Evolutionary conservation across 35 echinoderm and acorn worm genomes (phyloP).

Genomic region (Apostichopus parvimensis): DNA sequence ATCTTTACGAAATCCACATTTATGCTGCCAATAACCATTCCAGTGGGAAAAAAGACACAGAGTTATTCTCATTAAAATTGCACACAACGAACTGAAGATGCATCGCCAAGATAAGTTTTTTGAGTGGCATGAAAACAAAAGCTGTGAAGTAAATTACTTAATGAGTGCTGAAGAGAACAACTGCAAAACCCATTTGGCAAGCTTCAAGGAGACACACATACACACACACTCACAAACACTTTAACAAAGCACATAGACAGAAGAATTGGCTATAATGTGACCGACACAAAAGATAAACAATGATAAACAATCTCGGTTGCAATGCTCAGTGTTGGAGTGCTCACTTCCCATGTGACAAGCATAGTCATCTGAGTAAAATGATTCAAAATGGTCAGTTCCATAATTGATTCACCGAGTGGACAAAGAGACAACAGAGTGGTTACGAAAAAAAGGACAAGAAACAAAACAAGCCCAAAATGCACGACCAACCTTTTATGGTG

Average conservation of each 20-base stretch:
- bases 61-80: background rate
- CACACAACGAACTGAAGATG: background rate
- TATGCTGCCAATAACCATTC: conserved; percentile 43
- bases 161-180: background rate
- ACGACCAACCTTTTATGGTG: conserved; percentile 49
- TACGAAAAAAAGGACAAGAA: background rate
- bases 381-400: conserved; percentile 27
- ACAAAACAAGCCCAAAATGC: conserved; percentile 18
- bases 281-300: background rate
- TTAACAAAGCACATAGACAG: too few relatives aligned
- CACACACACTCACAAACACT: too few relatives aligned
- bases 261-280: background rate
- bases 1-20: background rate
- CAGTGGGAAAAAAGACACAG: conserved; percentile 17
- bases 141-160: background rate
- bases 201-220: background rate
- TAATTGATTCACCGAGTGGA: conserved; percentile 27
- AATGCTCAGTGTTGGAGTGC: background rate
- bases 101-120: background rate
- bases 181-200: background rate
- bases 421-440: conserved; percentile 20
- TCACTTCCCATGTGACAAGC: conserved; percentile 11
- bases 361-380: background rate
- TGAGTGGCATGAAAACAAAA: background rate
- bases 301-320: background rate